Percentiles rank a stretch among this genome's conserved stretches.
Evolutionary conservation across 2,797 vertebrate genomes (phyloP).

Genomic region (Pseudomugil tenellus): DNA sequence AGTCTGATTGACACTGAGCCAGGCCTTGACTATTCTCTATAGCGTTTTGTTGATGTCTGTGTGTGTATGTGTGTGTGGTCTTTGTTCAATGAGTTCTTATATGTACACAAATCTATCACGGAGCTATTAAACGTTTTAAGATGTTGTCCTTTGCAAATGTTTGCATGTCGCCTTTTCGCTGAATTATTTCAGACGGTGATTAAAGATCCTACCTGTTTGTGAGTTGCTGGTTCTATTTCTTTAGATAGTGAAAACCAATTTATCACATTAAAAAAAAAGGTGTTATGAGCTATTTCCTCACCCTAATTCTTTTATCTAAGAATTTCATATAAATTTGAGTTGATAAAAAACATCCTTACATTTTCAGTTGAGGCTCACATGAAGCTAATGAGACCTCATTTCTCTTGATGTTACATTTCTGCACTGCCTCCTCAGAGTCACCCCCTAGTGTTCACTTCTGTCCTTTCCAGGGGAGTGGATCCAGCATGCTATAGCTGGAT

Average conservation of each 20-base stretch:
- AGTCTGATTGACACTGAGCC: conserved; percentile 32
- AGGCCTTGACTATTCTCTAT: conserved; percentile 10
- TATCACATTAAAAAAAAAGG: background rate
- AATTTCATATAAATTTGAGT: background rate
- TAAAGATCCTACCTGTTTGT: conserved; percentile 1
- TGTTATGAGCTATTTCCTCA: background rate
- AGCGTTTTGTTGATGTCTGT: background rate
- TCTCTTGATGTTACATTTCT: conserved; percentile 1
- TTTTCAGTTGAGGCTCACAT: background rate
- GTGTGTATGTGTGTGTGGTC: conserved; percentile 17
- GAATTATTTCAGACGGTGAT: too few relatives aligned
- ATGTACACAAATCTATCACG: background rate
- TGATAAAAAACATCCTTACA: background rate
- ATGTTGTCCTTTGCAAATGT: background rate
- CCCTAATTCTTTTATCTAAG: background rate
- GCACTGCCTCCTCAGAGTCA: conserved; percentile 41
- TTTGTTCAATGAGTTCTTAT: background rate
- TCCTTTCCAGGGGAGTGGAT: conserved; percentile 7
- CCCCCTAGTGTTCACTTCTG: conserved; percentile 62
- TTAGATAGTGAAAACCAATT: background rate
- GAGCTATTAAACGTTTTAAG: background rate
- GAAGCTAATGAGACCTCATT: conserved; percentile 9
- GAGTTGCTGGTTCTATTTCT: background rate
- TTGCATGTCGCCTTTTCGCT: background rate
- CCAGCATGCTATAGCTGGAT: conserved; percentile 7